phyloP scores from a whole-genome alignment of 2,113 vertebrate genomes.

The Hippoglossus stenolepis region DNA sequence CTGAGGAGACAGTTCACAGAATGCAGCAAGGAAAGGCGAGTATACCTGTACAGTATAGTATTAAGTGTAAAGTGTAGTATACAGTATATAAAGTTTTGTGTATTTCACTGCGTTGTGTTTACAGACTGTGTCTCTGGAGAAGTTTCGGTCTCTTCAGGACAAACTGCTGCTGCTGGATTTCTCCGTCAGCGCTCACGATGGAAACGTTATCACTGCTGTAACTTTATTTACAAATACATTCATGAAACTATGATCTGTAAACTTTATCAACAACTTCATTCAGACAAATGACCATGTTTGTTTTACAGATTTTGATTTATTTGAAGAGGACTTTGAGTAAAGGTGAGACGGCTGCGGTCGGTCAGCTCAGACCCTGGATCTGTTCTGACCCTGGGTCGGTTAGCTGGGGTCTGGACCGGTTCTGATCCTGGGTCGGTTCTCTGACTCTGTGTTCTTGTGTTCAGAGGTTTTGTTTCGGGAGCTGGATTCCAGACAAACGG shows the following conservation, averaged over 20 bases:
- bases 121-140: conserved; percentile 84
- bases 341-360: conserved; percentile 83
- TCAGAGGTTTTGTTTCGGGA: conserved; percentile 92
- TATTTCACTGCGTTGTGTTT: background rate
- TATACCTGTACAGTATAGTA: background rate
- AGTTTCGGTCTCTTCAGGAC: conserved; percentile 92
- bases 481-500: conserved; percentile 89
- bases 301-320: conserved; percentile 90
- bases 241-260: background rate
- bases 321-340: conserved; percentile 91
- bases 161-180: conserved; percentile 92
- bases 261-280: background rate
- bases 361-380: background rate
- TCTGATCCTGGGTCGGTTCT: background rate
- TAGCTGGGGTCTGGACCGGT: background rate
- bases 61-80: too few relatives aligned
- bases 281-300: background rate
- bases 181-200: conserved; percentile 89
- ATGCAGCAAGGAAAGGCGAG: conserved; percentile 93
- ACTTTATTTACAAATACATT: background rate
- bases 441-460: background rate
- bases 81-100: background rate
- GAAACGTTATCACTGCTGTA: conserved; percentile 93
- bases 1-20: conserved; percentile 87
- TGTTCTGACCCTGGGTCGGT: background rate